These are phyloP conservation scores for Thalpophila matura DNA, from an alignment of 2,888 invertebrate species.

Conservation along the genomic window DNA sequence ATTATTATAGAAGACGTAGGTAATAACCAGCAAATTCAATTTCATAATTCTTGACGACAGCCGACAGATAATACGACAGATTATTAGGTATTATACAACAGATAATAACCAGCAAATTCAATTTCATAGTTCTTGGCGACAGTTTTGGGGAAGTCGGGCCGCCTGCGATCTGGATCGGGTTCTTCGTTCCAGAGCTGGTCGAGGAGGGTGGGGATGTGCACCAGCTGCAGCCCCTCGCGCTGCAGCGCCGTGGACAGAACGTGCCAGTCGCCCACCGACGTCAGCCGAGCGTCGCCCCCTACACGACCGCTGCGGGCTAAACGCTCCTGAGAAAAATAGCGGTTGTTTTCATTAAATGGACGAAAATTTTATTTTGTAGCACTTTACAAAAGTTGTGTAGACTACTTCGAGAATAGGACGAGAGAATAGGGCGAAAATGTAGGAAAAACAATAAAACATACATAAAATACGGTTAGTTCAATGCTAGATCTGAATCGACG, in stretches of 20 bases:
- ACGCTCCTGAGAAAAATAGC: conserved; percentile 69
- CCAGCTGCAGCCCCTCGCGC: conserved; percentile 86
- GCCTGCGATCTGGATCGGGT: conserved; percentile 72
- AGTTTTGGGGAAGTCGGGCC: conserved; percentile 91
- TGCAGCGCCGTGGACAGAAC: conserved; percentile 90
- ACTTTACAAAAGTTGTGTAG: no score
- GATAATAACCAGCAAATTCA: conserved; percentile 90
- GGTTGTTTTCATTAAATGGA: neutral
- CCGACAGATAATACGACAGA: no score
- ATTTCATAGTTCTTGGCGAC: conserved; percentile 91
- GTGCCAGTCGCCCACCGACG: conserved; percentile 93
- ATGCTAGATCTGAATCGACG: no score
- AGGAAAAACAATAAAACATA: no score
- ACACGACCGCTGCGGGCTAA: conserved; percentile 89
- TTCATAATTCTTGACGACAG: conserved; percentile 92
- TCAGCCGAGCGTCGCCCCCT: conserved; percentile 94
- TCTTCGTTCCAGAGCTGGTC: conserved; percentile 94
- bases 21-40: conserved; percentile 90
- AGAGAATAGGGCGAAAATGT: no score
- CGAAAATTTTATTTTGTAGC: no score
- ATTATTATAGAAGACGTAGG: neutral
- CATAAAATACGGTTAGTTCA: no score
- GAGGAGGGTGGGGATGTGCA: conserved; percentile 93
- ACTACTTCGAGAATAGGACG: no score
- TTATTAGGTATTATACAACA: neutral